phyloP scores from a whole-genome alignment of 2,797 vertebrate genomes.

The Arrhamphus sclerolepis region DNA sequence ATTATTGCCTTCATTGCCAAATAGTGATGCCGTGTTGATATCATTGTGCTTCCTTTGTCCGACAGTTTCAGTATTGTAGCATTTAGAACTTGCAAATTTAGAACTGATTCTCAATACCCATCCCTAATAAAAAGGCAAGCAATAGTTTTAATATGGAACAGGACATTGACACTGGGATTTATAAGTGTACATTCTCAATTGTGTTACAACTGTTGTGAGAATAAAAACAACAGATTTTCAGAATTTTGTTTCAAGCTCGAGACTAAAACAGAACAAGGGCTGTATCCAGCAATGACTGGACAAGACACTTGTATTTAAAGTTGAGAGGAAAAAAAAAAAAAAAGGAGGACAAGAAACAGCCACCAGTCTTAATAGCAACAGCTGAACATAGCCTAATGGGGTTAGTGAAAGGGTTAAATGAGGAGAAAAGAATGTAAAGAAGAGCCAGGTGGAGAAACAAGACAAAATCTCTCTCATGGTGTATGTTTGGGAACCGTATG shows the following conservation, averaged over 20 bases:
- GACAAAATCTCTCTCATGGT: conserved; percentile 23
- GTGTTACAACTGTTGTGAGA: conserved; percentile 9
- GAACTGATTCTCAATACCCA: conserved; percentile 9
- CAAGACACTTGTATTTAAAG: conserved; percentile 23
- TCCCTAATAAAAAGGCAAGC: conserved; percentile 23
- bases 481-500: conserved; percentile 16
- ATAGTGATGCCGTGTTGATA: too few relatives aligned
- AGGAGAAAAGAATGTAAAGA: conserved; percentile 32
- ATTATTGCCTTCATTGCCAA: too few relatives aligned
- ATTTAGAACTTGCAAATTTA: too few relatives aligned
- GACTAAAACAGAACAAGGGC: conserved; percentile 27
- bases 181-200: conserved; percentile 29
- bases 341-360: conserved; percentile 36
- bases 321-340: background rate
- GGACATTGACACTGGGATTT: conserved; percentile 24
- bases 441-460: conserved; percentile 28
- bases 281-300: conserved; percentile 18
- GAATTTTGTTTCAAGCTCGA: conserved; percentile 29
- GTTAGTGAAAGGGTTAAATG: conserved; percentile 54
- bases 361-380: conserved; percentile 42
- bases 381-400: conserved; percentile 31
- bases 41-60: too few relatives aligned
- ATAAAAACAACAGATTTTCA: conserved; percentile 10
- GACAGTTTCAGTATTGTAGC: too few relatives aligned
- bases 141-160: conserved; percentile 22